A percentile compares a stretch with the other conserved stretches of the same genome.
These are phyloP conservation scores for Ptychadena robeensis DNA, from an alignment of 2,797 vertebrate species.

Conservation along the genomic window DNA sequence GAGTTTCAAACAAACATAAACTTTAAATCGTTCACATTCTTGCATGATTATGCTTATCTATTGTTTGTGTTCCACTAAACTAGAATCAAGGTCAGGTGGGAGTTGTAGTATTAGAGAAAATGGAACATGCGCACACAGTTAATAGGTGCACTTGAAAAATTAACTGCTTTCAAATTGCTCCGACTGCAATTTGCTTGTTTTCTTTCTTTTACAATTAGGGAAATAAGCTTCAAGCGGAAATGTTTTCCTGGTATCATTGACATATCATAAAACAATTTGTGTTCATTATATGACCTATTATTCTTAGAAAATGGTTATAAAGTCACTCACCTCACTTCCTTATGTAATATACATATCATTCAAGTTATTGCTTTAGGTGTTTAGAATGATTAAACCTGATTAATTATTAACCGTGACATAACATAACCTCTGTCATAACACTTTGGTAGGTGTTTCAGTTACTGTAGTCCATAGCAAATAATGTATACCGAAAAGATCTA, in stretches of 20 bases:
- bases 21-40: slow-evolving; percentile 59
- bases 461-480: neutral
- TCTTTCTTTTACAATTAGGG: neutral
- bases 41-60: slow-evolving; percentile 61
- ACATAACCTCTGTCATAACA: neutral
- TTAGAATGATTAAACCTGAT: slow-evolving; percentile 1
- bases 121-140: slow-evolving; percentile 49
- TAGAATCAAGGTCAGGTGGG: slow-evolving; percentile 60
- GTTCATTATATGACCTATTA: neutral
- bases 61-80: slow-evolving; percentile 66
- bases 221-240: slow-evolving; percentile 15
- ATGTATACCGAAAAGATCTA: neutral
- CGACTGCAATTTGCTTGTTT: slow-evolving; percentile 13
- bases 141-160: neutral
- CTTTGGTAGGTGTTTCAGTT: neutral
- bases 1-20: slow-evolving; percentile 47
- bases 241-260: slow-evolving; percentile 1
- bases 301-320: neutral
- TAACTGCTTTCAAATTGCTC: slow-evolving; percentile 10
- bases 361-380: neutral
- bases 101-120: slow-evolving; percentile 67
- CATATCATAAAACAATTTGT: slow-evolving; percentile 35
- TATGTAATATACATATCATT: slow-evolving; percentile 2
- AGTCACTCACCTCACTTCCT: neutral
- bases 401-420: neutral